Conservation (phyloP, 1,140 invertebrate genomes). For the Physella acuta region DNA sequence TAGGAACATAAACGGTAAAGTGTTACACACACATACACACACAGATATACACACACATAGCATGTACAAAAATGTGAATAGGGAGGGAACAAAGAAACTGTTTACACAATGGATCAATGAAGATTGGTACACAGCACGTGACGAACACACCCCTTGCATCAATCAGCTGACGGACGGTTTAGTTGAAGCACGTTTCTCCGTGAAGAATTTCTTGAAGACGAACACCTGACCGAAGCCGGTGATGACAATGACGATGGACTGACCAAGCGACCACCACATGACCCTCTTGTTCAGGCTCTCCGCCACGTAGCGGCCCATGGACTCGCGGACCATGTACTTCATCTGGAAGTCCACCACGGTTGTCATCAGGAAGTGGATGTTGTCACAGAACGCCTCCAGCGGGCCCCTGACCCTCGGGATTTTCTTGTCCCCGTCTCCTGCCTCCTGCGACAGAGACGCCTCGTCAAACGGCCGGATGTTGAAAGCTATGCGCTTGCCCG, state of each 20-base stretch:
- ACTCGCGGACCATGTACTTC: conserved; percentile 21
- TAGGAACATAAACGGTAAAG: no score
- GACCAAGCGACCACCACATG: conserved; percentile 12
- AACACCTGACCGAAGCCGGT: conserved; percentile 17
- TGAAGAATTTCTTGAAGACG: conserved; percentile 23
- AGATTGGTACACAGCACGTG: no score
- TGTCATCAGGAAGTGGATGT: conserved; percentile 12
- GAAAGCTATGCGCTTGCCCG: conserved; percentile 16
- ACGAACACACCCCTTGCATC: no score
- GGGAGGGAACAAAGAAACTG: no score
- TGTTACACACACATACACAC: no score
- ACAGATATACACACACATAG: no score
- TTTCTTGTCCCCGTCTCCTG: background rate
- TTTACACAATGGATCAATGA: no score
- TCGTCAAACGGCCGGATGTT: conserved; percentile 16
- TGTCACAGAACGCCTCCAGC: conserved; percentile 11
- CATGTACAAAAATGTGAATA: no score
- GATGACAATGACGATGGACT: background rate
- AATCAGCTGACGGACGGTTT: no score
- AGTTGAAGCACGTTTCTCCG: background rate
- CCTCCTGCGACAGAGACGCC: background rate
- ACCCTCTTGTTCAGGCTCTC: conserved; percentile 10
- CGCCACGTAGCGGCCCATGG: conserved; percentile 16
- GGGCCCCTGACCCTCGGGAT: background rate
- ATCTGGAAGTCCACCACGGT: conserved; percentile 15